phyloP scores from a whole-genome alignment of 2,113 vertebrate species.

The Sinocyclocheilus anshuiensis region DNA sequence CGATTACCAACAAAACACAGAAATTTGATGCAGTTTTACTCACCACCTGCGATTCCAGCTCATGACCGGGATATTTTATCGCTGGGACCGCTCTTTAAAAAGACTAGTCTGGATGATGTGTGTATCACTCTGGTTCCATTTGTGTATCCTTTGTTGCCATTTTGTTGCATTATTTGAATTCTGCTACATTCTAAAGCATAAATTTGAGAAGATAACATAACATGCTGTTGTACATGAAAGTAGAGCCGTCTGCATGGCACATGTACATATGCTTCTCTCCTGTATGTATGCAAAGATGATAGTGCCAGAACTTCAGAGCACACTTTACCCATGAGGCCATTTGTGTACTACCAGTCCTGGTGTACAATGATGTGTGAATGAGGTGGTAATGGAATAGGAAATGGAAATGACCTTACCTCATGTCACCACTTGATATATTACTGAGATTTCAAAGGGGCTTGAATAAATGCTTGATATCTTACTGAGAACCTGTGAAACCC shows the following conservation, averaged over 20 bases:
- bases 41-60: no score
- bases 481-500: neutral
- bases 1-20: no score
- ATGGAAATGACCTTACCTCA: neutral
- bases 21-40: no score
- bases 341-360: neutral
- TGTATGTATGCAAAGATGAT: neutral
- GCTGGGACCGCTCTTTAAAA: neutral
- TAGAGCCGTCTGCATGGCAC: neutral
- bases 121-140: neutral
- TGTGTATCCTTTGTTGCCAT: no score
- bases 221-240: neutral
- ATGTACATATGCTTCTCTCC: neutral
- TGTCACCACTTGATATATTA: slow-evolving; percentile 1
- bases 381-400: slow-evolving; percentile 29
- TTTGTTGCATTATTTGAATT: neutral
- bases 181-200: neutral
- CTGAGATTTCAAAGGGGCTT: neutral
- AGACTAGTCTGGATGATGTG: neutral
- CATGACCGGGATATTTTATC: no score
- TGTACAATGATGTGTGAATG: slow-evolving; percentile 20
- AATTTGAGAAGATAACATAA: neutral
- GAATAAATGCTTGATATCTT: neutral
- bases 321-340: slow-evolving; percentile 10
- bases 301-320: neutral